A percentile compares a stretch with the other conserved stretches of the same genome.
Evolutionary conservation across 2,113 vertebrate species (phyloP).

Genomic region (Malurus cyaneus): DNA sequence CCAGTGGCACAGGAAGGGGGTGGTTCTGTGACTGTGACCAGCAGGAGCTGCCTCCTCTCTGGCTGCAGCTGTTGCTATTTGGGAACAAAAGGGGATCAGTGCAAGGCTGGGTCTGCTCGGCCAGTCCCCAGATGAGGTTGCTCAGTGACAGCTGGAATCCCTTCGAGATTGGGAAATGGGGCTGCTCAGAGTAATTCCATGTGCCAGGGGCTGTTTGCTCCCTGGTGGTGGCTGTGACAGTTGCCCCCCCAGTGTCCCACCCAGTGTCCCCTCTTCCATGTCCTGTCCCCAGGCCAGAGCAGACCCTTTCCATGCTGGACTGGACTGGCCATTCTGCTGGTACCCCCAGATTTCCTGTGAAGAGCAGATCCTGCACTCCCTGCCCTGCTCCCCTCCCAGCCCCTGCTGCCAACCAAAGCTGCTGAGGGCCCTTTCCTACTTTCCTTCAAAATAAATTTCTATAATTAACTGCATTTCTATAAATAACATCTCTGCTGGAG

Average conservation of each 20-base stretch:
- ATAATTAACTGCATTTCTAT: background rate
- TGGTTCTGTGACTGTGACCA: accelerated
- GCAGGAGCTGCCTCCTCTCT: background rate
- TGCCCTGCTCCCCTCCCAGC: background rate
- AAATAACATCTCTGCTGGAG: background rate
- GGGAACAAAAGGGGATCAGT: background rate
- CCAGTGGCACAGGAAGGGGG: background rate
- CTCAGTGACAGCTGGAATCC: background rate
- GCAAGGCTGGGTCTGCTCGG: background rate
- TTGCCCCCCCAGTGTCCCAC: background rate
- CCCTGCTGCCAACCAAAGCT: background rate
- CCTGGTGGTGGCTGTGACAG: background rate
- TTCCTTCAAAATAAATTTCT: background rate
- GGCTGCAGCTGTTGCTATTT: background rate
- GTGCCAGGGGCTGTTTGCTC: background rate
- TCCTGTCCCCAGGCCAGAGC: background rate
- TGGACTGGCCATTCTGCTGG: background rate
- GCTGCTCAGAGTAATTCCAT: background rate
- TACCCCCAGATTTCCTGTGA: background rate
- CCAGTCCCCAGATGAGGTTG: background rate
- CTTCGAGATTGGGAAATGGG: background rate
- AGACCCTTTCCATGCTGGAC: accelerated
- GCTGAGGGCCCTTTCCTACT: background rate
- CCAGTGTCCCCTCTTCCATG: background rate
- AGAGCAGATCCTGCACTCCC: too few relatives aligned